A percentile compares a stretch with the other conserved stretches of the same genome.
Evolutionary conservation across 1,140 invertebrate genomes (phyloP).

Genomic region (Mizuhopecten yessoensis): DNA sequence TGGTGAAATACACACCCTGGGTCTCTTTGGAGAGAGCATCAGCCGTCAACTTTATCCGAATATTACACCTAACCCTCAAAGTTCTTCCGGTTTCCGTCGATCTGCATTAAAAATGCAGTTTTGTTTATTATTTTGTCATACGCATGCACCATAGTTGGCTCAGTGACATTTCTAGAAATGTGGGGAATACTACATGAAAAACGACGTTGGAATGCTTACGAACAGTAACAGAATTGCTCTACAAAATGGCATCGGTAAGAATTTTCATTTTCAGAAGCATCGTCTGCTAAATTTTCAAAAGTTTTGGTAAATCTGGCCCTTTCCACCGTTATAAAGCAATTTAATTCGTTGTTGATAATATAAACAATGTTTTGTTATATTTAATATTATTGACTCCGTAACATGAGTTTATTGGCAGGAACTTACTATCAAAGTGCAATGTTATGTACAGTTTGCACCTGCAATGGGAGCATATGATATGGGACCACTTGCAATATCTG

Average conservation of each 20-base stretch:
- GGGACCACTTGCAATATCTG: too few relatives aligned
- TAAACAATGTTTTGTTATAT: too few relatives aligned
- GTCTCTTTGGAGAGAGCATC: too few relatives aligned
- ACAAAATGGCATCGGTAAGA: conserved; percentile 21
- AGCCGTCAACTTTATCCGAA: not conserved
- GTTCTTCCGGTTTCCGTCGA: not conserved
- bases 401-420: too few relatives aligned
- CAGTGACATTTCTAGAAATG: not conserved
- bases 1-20: too few relatives aligned
- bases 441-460: too few relatives aligned
- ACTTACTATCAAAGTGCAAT: too few relatives aligned
- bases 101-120: not conserved
- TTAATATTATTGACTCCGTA: too few relatives aligned
- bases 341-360: too few relatives aligned
- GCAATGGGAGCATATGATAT: too few relatives aligned
- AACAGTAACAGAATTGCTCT: not conserved
- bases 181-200: not conserved
- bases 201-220: not conserved
- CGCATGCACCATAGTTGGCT: not conserved
- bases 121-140: not conserved
- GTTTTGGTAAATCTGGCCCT: too few relatives aligned
- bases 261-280: not conserved
- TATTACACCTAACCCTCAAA: not conserved
- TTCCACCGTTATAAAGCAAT: too few relatives aligned
- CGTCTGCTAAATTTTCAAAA: conserved; percentile 27